Evolutionary conservation across 1,140 invertebrate species (phyloP).

Genomic region (Drosophila littoralis): DNA sequence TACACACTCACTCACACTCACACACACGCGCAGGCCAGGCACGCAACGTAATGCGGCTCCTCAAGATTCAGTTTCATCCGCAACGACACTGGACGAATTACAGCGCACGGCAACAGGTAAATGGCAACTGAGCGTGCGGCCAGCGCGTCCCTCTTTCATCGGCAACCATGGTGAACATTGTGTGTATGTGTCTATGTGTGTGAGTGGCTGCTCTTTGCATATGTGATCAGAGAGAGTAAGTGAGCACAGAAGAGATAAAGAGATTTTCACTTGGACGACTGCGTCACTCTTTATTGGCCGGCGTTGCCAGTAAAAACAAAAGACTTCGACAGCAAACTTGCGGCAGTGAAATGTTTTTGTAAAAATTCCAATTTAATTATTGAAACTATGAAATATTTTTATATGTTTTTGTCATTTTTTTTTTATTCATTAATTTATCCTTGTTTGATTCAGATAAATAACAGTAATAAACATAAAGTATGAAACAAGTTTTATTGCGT

Average conservation of each 20-base stretch:
- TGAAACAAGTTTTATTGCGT: too few species aligned
- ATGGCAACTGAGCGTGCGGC: conserved; percentile 62
- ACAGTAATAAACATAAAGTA: too few species aligned
- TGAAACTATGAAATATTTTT: too few species aligned
- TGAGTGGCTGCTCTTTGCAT: conserved; percentile 3
- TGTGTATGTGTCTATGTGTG: not conserved
- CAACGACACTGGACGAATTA: conserved; percentile 59
- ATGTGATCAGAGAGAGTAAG: conserved; percentile 13
- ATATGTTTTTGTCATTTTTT: not conserved
- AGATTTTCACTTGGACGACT: not conserved
- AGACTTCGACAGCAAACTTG: conserved; percentile 68
- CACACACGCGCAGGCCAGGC: conserved; percentile 51
- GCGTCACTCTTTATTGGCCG: conserved; percentile 17
- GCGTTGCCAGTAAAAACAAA: conserved; percentile 57
- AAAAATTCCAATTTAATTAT: not conserved
- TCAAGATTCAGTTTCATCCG: conserved; percentile 67
- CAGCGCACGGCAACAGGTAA: conserved; percentile 74
- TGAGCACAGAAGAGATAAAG: too few species aligned
- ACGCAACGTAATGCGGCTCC: conserved; percentile 76
- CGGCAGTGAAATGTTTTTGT: not conserved
- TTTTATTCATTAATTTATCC: not conserved
- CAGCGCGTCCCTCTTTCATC: conserved; percentile 2
- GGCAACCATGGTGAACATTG: not conserved
- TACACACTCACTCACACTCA: conserved; percentile 12
- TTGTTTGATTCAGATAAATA: too few species aligned